Percentiles rank a stretch among this genome's conserved stretches.
phyloP scores from a whole-genome alignment of 2,113 vertebrate genomes.

The Pachycephala philippinensis region DNA sequence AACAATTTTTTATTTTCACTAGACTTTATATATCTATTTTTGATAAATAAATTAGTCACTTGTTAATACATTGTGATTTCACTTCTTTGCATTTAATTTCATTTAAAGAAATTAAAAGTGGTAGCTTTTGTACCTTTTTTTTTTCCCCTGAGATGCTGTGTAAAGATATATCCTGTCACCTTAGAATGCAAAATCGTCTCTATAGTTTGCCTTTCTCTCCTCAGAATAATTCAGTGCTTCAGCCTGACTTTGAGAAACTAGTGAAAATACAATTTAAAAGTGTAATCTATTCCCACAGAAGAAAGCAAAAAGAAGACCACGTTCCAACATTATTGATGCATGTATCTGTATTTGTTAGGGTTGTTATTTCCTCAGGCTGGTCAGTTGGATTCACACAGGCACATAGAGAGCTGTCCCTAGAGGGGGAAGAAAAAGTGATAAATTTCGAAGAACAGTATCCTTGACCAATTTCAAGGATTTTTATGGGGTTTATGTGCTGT shows the following conservation, averaged over 20 bases:
- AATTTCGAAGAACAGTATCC: neutral
- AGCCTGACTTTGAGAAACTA: neutral
- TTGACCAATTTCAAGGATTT: neutral
- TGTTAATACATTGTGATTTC: neutral
- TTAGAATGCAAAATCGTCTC: neutral
- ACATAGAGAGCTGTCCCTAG: neutral
- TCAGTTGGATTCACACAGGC: neutral
- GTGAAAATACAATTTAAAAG: neutral
- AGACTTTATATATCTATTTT: neutral
- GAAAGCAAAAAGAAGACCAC: neutral
- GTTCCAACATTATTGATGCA: neutral
- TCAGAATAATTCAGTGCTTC: neutral
- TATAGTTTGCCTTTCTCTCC: neutral
- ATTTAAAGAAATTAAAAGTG: neutral
- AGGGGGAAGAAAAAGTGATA: neutral
- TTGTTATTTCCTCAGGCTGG: neutral
- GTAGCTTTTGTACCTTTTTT: neutral
- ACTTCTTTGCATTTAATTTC: neutral
- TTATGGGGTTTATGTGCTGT: neutral
- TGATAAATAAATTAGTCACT: neutral
- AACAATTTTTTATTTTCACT: neutral
- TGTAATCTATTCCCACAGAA: neutral
- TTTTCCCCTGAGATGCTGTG: neutral
- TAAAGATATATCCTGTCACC: neutral
- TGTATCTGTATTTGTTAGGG: neutral